A percentile compares a stretch with the other conserved stretches of the same genome.
phyloP scores from a whole-genome alignment of 92 coral and sea anemone genomes.

The Galaxea fascicularis region DNA sequence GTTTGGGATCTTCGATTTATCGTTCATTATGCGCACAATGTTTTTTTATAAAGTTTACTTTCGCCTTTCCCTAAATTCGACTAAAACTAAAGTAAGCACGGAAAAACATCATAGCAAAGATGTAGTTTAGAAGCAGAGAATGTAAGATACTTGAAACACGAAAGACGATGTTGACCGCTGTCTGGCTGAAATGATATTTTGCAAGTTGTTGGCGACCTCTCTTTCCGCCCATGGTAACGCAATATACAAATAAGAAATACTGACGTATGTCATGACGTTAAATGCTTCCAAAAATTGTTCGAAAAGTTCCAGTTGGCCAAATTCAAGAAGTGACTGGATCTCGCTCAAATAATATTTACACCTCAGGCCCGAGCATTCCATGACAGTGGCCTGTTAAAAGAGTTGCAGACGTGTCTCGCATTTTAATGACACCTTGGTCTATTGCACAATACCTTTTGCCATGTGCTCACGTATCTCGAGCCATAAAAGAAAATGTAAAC shows the following conservation, averaged over 20 bases:
- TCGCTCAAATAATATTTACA: neutral
- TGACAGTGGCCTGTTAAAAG: neutral
- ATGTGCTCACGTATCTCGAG: neutral
- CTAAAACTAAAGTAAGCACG: neutral
- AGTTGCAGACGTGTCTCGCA: slow-evolving; percentile 9
- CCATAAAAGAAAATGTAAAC: neutral
- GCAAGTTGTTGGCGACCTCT: neutral
- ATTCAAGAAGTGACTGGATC: neutral
- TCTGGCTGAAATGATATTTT: neutral
- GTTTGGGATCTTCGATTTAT: too few species aligned
- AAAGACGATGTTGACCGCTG: neutral
- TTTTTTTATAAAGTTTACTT: too few species aligned
- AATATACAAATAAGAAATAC: neutral
- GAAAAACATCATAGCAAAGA: neutral
- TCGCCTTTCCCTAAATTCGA: neutral
- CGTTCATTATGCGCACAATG: too few species aligned
- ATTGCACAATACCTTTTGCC: neutral
- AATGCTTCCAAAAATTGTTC: neutral
- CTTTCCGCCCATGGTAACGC: neutral
- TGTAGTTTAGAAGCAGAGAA: neutral
- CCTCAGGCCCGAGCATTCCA: neutral
- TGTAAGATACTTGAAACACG: neutral
- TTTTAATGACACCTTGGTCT: neutral
- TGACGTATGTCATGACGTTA: neutral
- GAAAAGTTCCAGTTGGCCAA: neutral